phyloP scores from a whole-genome alignment of 2,797 vertebrate species.

The Microhierax caerulescens region DNA sequence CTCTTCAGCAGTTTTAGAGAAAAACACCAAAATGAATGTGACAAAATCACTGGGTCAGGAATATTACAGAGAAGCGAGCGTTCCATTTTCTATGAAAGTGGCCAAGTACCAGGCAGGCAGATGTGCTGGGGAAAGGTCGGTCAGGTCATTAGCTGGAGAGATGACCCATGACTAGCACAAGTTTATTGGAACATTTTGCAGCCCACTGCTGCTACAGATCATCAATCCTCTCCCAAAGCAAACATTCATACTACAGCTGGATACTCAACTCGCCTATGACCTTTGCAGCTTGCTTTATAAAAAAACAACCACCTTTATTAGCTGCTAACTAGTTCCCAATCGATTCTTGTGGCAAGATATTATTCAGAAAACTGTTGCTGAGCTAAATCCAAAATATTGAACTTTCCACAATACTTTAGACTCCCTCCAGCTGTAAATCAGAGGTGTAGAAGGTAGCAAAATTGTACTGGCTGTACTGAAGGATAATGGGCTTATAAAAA shows the following conservation, averaged over 20 bases:
- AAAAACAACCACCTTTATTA: not conserved
- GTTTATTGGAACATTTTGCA: not conserved
- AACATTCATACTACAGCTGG: not conserved
- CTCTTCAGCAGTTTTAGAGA: not conserved
- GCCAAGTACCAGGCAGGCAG: not conserved
- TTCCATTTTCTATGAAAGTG: not conserved
- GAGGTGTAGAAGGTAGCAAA: not conserved
- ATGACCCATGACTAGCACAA: not conserved
- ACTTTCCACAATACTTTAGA: not conserved
- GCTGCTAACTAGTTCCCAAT: not conserved
- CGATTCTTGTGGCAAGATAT: not conserved
- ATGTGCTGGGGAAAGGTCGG: rapidly evolving
- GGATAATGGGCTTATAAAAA: not conserved
- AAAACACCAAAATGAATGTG: not conserved
- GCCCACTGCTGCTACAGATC: not conserved
- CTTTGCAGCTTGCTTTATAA: not conserved
- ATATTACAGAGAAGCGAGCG: not conserved
- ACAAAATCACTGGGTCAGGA: not conserved
- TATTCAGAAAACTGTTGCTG: not conserved
- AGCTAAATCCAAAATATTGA: not conserved
- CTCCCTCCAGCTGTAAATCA: not conserved
- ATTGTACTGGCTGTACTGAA: not conserved
- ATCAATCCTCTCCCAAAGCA: not conserved
- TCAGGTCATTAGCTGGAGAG: not conserved
- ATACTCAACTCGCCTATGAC: not conserved